These are phyloP conservation scores for Spilosoma lubricipeda DNA, from an alignment of 2,888 invertebrate species.

Conservation along the genomic window DNA sequence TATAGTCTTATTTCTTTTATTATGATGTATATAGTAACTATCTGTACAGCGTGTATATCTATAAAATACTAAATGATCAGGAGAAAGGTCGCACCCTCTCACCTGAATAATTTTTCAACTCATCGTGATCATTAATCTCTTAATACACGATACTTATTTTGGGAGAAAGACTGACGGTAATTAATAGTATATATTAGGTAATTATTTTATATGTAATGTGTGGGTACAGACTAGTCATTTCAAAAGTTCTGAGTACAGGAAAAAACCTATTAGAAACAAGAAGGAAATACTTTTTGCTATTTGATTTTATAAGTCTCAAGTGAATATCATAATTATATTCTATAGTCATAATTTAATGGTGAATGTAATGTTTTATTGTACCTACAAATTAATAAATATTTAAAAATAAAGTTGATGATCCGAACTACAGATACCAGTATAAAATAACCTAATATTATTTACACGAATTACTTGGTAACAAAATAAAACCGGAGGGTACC, in stretches of 20 bases:
- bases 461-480: too few relatives aligned
- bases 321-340: too few relatives aligned
- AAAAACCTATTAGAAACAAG: too few relatives aligned
- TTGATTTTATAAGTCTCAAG: too few relatives aligned
- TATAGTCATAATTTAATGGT: background rate
- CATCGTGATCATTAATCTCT: slow-evolving; percentile 18
- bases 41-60: background rate
- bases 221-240: background rate
- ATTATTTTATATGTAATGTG: background rate
- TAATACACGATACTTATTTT: slow-evolving; percentile 16
- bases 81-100: slow-evolving; percentile 8
- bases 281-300: too few relatives aligned
- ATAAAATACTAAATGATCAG: slow-evolving; percentile 1
- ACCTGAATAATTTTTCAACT: slow-evolving; percentile 16
- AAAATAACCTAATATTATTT: too few relatives aligned
- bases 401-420: too few relatives aligned
- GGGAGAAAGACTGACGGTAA: slow-evolving; percentile 5
- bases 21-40: background rate
- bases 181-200: slow-evolving; percentile 5
- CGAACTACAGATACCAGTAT: too few relatives aligned
- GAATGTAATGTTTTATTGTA: background rate
- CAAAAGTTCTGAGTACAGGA: background rate
- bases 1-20: background rate
- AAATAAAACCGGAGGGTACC: too few relatives aligned
- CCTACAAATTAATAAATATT: too few relatives aligned